Conservation (phyloP, 2,888 invertebrate genomes). For the Helleia helle region DNA sequence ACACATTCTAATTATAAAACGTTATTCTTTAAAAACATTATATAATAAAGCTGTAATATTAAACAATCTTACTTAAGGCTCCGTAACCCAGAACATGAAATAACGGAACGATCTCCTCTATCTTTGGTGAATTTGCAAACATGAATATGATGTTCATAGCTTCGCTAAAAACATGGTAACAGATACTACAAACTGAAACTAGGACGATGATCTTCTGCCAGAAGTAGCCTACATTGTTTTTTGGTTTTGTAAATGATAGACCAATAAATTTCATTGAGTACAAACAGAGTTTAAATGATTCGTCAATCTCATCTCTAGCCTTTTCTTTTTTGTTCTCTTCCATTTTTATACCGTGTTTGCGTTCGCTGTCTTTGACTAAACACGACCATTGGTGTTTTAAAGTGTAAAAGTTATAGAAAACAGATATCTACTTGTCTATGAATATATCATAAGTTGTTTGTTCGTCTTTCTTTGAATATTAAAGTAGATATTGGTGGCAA, state of each 20-base stretch:
- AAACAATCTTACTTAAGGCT: conserved; percentile 45
- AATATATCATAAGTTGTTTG: no score
- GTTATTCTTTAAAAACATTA: no score
- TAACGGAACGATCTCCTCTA: conserved; percentile 62
- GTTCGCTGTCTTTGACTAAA: not conserved
- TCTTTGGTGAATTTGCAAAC: conserved; percentile 51
- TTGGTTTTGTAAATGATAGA: conserved; percentile 40
- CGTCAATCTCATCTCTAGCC: conserved; percentile 49
- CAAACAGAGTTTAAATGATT: conserved; percentile 40
- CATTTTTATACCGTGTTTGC: conserved; percentile 27
- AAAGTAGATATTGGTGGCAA: no score
- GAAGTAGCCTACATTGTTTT: conserved; percentile 28
- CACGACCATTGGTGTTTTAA: no score
- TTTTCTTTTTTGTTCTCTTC: conserved; percentile 31
- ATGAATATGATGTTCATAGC: conserved; percentile 50
- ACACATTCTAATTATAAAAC: no score
- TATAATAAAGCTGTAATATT: no score
- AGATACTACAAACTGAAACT: conserved; percentile 41
- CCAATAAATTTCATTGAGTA: conserved; percentile 54
- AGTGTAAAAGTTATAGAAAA: no score
- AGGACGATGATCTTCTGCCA: conserved; percentile 43
- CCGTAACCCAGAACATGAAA: conserved; percentile 64
- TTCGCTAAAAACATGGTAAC: conserved; percentile 60
- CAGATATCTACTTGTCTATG: no score
- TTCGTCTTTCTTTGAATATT: no score